Base-by-base conservation (phyloP, 1,140 invertebrate genomes). In the Dolichoris vasculosae region DNA sequence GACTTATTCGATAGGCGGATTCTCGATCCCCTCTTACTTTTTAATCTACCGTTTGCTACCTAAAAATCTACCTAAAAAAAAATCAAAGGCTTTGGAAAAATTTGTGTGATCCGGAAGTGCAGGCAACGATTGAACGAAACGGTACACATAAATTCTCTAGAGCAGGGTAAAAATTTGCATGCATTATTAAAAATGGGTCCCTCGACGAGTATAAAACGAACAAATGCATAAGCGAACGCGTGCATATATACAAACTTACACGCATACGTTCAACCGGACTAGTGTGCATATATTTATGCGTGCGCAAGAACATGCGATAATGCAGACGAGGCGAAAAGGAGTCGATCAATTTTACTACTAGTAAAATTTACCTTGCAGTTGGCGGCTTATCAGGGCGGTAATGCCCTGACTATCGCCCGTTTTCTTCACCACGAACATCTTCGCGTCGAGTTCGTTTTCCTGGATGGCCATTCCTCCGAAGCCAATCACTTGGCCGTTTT, bases 381-480 rank as follows among this genome's bases (percentile, higher is more conserved):
- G 96, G 86, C 96, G 93, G 91, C 96, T 96, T 80, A 97, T 95
- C 81, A 96, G 92, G 48, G 96, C 96, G 81, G 96, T 96, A 89
- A 97, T 96, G 87, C 96, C 96, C 87, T 96, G 96, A 73, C 95
- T 96, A 88, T 96, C 96, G 26, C 95, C 95, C 55, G 95, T 93
- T 90, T 96, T 96, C 93, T 97, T 96, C 26, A 96, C 95, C 43
- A 96, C 95, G 85, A 96, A 94, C 30, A 96, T 95, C 90, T 96
- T 96, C 86, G 96, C 95, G 88, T 96, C 96, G n/a, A 94, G 94
- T 87, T 96, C 95, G 86, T 94, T 95, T 78, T 93, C 92, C 71
- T 88, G 89, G 86, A 89, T 88, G 26, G 91, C 86, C 75, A 90
- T 90, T 85, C 90, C 88, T 67, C 90, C 89, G n/a, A 93, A 85